These are phyloP conservation scores for Scelioninae gen. 2 DNA, from an alignment of 2,888 invertebrate species.

Conservation along the genomic window DNA sequence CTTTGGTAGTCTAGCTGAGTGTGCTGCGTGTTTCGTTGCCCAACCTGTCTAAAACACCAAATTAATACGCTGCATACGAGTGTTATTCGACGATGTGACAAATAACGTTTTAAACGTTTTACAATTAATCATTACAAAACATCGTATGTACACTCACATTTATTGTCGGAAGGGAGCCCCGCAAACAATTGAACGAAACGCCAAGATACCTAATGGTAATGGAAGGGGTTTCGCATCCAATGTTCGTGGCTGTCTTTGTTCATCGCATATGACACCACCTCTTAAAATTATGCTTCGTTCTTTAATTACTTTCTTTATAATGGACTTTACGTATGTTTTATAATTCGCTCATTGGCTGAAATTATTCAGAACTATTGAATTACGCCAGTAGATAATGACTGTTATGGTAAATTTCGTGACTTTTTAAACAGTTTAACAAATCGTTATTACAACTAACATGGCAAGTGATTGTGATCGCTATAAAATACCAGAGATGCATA, in stretches of 20 bases:
- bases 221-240: slow-evolving; percentile 40
- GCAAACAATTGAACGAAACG: slow-evolving; percentile 1
- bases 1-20: slow-evolving; percentile 73
- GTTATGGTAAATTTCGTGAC: slow-evolving; percentile 31
- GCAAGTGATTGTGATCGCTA: no score
- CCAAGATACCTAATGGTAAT: not conserved
- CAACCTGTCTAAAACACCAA: slow-evolving; percentile 49
- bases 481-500: no score
- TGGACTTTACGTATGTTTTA: slow-evolving; percentile 5
- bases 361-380: slow-evolving; percentile 34
- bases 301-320: slow-evolving; percentile 26
- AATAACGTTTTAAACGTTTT: slow-evolving; percentile 28
- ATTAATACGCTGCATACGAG: slow-evolving; percentile 47
- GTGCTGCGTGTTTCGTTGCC: slow-evolving; percentile 72
- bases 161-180: slow-evolving; percentile 38
- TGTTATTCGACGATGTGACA: slow-evolving; percentile 44
- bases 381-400: slow-evolving; percentile 20
- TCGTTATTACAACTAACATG: no score
- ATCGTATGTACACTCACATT: slow-evolving; percentile 45
- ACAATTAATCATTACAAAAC: slow-evolving; percentile 42
- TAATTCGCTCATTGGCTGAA: slow-evolving; percentile 26
- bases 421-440: no score
- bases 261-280: slow-evolving; percentile 25
- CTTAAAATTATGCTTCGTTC: slow-evolving; percentile 38
- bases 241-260: slow-evolving; percentile 42